Base-by-base conservation (phyloP, 2,888 invertebrate species). In the Caenorhabditis becei region DNA sequence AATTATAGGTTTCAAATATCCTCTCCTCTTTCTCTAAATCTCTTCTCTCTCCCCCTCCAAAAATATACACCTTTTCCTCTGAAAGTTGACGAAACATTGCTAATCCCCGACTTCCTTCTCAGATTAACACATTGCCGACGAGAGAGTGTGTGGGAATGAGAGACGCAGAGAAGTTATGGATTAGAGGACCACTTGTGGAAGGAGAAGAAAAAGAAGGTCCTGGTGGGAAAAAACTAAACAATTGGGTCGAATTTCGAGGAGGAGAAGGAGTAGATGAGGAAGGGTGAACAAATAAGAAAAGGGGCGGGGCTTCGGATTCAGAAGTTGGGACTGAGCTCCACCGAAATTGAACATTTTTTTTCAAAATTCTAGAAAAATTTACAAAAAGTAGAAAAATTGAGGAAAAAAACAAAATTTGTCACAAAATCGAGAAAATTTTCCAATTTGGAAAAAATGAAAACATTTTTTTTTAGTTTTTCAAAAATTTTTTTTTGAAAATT, bases 91-190 rank as follows among this genome's bases (percentile, higher is more conserved):
- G 47, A 47, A 47, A 47, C 62, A 14, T 26, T 24, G 7, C 49
- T 69, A 69, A 69, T 69, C 59, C 69, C 35, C n/a, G 10, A 14
- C 56, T 32, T 18, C 23, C 37, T 11, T 10, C 37, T 59, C 70
- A 70, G 70, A 70, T 70, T 70, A 70, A 70, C 70, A 70, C 70
- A 53, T 51, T 47, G 23, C 24, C 11, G 65, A 32, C 26, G 47
- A 58, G 18, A 58, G 51, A 32, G 7, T 26, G 23, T 28, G 14
- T 23, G 32, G 28, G 1, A 7, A 16, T 2, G 54, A 59, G 35
- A 67, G 47, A 23, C 20, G 5, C 59, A 69, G 58, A 69, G 47
- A n/a, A 59, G 32, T 58, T n/a, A 58, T 56, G 67, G 56, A 53
- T 56, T 56, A 67, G 20, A 66, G 26, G 54, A 51, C 51, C 35